Percentiles rank a stretch among this genome's conserved stretches.
Conservation (phyloP, 2,888 invertebrate species). For the Drosophila affinis region DNA sequence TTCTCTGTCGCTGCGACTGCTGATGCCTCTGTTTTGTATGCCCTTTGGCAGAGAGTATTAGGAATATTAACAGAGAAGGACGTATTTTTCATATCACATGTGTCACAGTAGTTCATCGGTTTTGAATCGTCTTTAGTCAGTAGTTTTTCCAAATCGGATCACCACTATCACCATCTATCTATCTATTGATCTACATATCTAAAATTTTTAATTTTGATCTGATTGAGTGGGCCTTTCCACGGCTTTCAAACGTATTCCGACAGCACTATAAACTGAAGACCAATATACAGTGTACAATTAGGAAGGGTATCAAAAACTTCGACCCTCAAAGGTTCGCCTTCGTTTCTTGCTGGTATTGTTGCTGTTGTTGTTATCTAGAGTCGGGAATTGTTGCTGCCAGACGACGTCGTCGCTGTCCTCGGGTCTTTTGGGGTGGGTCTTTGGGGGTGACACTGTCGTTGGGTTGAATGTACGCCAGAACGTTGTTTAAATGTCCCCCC, state of each 20-base stretch:
- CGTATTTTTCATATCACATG: background rate
- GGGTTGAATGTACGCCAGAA: constrained; percentile 82
- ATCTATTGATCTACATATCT: too few species aligned
- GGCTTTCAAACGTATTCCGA: too few species aligned
- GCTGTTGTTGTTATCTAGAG: constrained; percentile 73
- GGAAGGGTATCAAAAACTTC: background rate
- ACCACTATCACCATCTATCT: too few species aligned
- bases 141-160: background rate
- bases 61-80: background rate
- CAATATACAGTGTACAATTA: too few species aligned
- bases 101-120: background rate
- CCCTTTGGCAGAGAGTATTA: background rate
- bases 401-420: constrained; percentile 49
- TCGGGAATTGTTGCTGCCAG: constrained; percentile 78
- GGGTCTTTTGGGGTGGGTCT: constrained; percentile 64
- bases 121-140: background rate
- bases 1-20: background rate
- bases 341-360: constrained; percentile 50
- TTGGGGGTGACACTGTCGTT: constrained; percentile 60
- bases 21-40: background rate
- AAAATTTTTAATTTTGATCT: too few species aligned
- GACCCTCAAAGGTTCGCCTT: background rate
- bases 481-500: constrained; percentile 68
- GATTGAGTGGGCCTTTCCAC: too few species aligned
- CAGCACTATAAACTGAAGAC: too few species aligned